These are phyloP conservation scores for Mus musculus DNA, from an alignment of 2,113 vertebrate genomes.

Conservation along the genomic window DNA sequence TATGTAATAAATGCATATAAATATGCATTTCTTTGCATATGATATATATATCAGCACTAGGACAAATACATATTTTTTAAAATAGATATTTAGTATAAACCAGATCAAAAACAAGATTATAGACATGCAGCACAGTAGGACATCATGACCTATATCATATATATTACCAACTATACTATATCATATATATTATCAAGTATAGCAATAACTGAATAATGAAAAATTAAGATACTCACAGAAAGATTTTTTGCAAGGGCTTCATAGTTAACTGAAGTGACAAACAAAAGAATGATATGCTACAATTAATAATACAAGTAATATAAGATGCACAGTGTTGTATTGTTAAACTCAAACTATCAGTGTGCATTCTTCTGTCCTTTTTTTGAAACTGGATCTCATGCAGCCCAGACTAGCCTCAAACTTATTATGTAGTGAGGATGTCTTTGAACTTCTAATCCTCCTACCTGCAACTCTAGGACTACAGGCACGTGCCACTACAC, in stretches of 20 bases:
- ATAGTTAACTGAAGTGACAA: slow-evolving; percentile 93
- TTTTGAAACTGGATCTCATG: background rate
- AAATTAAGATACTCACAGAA: slow-evolving; percentile 91
- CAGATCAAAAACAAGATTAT: background rate
- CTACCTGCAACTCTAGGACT: background rate
- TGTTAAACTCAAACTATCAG: background rate
- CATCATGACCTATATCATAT: background rate
- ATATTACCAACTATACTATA: background rate
- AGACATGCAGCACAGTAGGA: background rate
- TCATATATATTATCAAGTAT: background rate
- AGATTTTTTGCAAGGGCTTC: slow-evolving; percentile 92
- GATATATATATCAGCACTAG: slow-evolving; percentile 6
- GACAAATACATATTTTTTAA: slow-evolving; percentile 34
- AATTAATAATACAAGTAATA: slow-evolving; percentile 43
- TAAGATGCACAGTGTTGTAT: background rate
- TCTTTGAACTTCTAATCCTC: background rate
- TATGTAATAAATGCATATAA: too few species aligned
- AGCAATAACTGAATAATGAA: slow-evolving; percentile 32
- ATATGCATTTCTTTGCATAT: background rate
- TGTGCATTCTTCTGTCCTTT: background rate
- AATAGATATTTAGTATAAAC: background rate
- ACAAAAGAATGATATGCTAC: slow-evolving; percentile 60
- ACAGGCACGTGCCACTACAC: background rate
- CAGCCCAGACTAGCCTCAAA: background rate
- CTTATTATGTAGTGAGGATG: background rate